These are phyloP conservation scores for Chelidonichthys spinosus DNA, from an alignment of 2,797 vertebrate genomes.

Conservation along the genomic window DNA sequence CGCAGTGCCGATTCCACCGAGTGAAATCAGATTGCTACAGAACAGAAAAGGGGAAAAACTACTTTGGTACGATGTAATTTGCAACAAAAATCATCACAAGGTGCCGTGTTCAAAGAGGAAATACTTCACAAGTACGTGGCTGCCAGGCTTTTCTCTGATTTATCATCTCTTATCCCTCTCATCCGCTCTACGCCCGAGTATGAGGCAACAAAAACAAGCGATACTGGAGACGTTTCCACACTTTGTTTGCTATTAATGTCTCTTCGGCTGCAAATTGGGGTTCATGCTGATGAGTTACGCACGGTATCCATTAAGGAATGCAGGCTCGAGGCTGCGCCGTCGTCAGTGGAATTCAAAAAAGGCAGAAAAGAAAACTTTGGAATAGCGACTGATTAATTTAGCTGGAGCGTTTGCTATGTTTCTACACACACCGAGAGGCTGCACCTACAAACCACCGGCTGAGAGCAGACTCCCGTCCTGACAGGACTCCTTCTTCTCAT, in stretches of 20 bases:
- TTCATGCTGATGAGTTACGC: conserved; percentile 25
- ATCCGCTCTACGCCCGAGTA: conserved; percentile 46
- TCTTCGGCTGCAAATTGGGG: conserved; percentile 39
- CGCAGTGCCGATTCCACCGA: conserved; percentile 28
- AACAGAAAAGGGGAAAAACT: too few relatives aligned
- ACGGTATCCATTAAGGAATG: conserved; percentile 26
- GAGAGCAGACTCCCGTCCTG: conserved; percentile 44
- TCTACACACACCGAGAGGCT: conserved; percentile 38
- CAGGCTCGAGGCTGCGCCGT: conserved; percentile 29
- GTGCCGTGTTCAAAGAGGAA: conserved; percentile 23
- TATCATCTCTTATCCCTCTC: conserved; percentile 49
- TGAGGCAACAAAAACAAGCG: conserved; percentile 30
- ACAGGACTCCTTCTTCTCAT: conserved; percentile 49
- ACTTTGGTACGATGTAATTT: conserved; percentile 9
- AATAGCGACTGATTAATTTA: conserved; percentile 32
- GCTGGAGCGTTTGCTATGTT: conserved; percentile 15
- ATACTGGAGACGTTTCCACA: conserved; percentile 37
- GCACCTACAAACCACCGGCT: conserved; percentile 44
- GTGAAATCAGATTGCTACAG: conserved; percentile 37
- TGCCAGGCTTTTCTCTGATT: conserved; percentile 47
- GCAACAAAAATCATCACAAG: conserved; percentile 8
- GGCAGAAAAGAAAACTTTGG: conserved; percentile 29
- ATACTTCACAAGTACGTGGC: conserved; percentile 27
- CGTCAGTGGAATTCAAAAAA: conserved; percentile 41
- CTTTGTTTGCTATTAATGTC: conserved; percentile 11